These are phyloP conservation scores for Acronicta aceris DNA, from an alignment of 2,888 invertebrate genomes.

Conservation along the genomic window DNA sequence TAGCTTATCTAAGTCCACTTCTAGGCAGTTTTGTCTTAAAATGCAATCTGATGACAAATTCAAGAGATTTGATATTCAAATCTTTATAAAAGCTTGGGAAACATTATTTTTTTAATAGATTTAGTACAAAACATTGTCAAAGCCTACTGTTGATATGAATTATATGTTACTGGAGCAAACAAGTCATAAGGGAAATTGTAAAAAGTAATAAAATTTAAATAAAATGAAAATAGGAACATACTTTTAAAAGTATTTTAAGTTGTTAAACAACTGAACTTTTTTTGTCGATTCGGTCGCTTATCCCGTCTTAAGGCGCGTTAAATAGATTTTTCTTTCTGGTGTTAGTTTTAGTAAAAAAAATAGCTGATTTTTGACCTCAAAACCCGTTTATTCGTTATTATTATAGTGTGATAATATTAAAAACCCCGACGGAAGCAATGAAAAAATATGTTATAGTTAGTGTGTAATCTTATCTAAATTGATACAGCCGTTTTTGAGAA, in stretches of 20 bases:
- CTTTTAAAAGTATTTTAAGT: no score
- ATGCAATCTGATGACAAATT: no score
- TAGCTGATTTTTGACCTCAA: no score
- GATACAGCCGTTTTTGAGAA: slow-evolving; percentile 2
- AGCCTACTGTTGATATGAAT: slow-evolving; percentile 25
- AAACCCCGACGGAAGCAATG: slow-evolving; percentile 20
- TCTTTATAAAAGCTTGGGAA: neutral
- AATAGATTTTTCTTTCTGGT: no score
- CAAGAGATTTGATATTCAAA: slow-evolving; percentile 8
- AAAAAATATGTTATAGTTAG: slow-evolving; percentile 10
- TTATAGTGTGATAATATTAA: slow-evolving; percentile 18
- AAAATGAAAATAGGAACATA: no score
- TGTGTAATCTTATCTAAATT: slow-evolving; percentile 9
- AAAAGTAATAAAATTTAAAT: slow-evolving; percentile 32
- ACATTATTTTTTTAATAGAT: neutral
- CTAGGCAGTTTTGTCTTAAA: neutral
- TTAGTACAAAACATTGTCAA: slow-evolving; percentile 16
- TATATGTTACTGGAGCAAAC: slow-evolving; percentile 28
- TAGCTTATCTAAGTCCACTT: neutral
- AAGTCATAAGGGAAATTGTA: slow-evolving; percentile 38
- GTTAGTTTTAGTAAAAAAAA: no score
- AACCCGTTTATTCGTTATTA: neutral
- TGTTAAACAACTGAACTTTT: slow-evolving; percentile 2
- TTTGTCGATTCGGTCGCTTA: neutral
- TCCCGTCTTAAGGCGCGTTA: no score